These are phyloP conservation scores for Tetragnatha montana DNA, from an alignment of 2,888 invertebrate species.

Conservation along the genomic window DNA sequence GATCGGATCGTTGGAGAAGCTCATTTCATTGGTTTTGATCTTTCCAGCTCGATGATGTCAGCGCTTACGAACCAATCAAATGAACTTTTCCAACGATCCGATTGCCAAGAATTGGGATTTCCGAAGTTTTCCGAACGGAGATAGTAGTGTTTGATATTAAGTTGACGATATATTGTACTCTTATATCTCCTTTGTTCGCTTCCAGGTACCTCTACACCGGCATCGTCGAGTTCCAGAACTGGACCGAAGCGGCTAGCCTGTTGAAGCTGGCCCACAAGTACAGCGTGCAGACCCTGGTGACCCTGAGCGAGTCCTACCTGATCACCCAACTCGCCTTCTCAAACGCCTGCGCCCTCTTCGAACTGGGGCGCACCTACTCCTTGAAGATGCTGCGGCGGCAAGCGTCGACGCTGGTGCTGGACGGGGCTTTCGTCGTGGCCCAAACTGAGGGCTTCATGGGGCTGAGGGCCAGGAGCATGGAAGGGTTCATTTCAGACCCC, in stretches of 20 bases:
- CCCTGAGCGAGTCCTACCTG: constrained; percentile 31
- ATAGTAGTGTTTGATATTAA: too few species aligned
- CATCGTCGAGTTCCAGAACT: constrained; percentile 13
- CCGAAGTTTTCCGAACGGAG: too few species aligned
- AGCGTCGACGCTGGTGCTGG: constrained; percentile 18
- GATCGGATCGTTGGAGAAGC: too few species aligned
- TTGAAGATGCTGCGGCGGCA: not conserved
- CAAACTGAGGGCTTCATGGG: constrained; percentile 49
- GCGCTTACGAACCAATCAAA: too few species aligned
- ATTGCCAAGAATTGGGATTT: too few species aligned
- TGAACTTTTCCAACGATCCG: too few species aligned
- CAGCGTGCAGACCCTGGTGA: constrained; percentile 23
- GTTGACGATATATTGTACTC: too few species aligned
- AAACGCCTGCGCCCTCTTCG: constrained; percentile 38
- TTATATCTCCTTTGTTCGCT: not conserved
- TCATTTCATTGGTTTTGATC: too few species aligned
- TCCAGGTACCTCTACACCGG: constrained; percentile 58
- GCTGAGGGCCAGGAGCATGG: constrained; percentile 15
- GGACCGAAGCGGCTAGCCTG: constrained; percentile 27
- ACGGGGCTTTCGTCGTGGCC: constrained; percentile 34
- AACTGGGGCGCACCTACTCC: constrained; percentile 39
- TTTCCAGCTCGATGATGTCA: too few species aligned
- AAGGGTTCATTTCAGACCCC: constrained; percentile 6
- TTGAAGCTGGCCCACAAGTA: constrained; percentile 54
- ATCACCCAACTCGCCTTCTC: not conserved